Base-by-base conservation (phyloP, 2,797 vertebrate genomes). In the Clarias platycephalus region DNA sequence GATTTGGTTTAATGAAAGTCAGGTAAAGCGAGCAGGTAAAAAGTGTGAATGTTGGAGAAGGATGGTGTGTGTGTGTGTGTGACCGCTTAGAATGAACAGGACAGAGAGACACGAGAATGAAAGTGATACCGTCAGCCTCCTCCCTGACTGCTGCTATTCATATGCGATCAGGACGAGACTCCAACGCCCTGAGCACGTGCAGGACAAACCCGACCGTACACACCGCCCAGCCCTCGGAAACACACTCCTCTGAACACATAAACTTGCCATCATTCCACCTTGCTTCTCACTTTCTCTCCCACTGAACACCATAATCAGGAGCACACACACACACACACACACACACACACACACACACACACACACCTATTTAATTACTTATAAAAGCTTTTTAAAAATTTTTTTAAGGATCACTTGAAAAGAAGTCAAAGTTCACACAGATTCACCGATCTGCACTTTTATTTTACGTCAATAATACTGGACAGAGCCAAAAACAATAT, bases 201-300 rank as follows among this genome's bases (percentile, higher is more conserved):
- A 71, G 40, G 67, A 57, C 81, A 81, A 62, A 80, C 82, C 67
- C 28, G 15, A 85, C 64, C 37, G 1, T 68, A 79, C 80, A 81
- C 77, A 79, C 28, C n/a, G 15, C 55, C 53, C 31, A 6, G 57
- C 26, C 57, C 79, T 34, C 79, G 55, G 78, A 86, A 82, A 84
- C 84, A 74, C 81, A 80, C 8, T 40, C 75, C 31, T 80, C 37
- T 22, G 34, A 84, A 26, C 67, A 57, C 37, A 37, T 37, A 37
- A 37, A 37, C 37, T 37, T 37, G 58, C 63, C 58, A 34, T 60
- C 71, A 53, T 26, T 81, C 15, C n/a, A 8, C 53, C 70, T 49
- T 4, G 2, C 18, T 4, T 16, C 70, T 44, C 68, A 24, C 9
- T 40, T 4, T 2, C 34, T 20, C 68, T 24, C 68, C 6, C 9